A percentile compares a stretch with the other conserved stretches of the same genome.
These are phyloP conservation scores for Lineus longissimus DNA, from an alignment of 1,140 invertebrate species.

Conservation along the genomic window DNA sequence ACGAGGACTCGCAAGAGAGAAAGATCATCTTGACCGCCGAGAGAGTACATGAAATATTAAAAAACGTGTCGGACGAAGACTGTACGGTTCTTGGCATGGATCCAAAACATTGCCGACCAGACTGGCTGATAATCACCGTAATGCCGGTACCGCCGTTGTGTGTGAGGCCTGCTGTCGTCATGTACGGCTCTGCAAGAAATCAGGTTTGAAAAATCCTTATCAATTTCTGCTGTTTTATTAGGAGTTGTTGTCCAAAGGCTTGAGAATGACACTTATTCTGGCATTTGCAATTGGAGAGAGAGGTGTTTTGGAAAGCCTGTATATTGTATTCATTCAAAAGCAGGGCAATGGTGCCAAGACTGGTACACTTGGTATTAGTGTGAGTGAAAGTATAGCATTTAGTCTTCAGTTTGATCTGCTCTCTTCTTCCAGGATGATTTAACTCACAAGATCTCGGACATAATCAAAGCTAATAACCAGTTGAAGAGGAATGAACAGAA, in stretches of 20 bases:
- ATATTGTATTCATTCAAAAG: too few relatives aligned
- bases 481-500: conserved; percentile 87
- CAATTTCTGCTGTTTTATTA: background rate
- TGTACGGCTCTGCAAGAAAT: conserved; percentile 98
- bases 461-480: conserved; percentile 98
- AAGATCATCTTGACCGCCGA: conserved; percentile 85
- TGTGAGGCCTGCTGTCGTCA: conserved; percentile 92
- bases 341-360: too few relatives aligned
- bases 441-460: conserved; percentile 97
- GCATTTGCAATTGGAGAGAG: too few relatives aligned
- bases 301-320: too few relatives aligned
- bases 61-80: conserved; percentile 96
- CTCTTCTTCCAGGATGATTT: conserved; percentile 82
- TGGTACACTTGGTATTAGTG: too few relatives aligned
- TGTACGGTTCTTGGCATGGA: conserved; percentile 94
- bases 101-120: conserved; percentile 89
- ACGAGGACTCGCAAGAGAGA: conserved; percentile 85
- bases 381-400: too few relatives aligned
- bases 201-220: conserved; percentile 53
- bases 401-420: too few relatives aligned
- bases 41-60: conserved; percentile 92
- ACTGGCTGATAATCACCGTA: conserved; percentile 99
- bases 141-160: conserved; percentile 93
- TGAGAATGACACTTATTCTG: too few relatives aligned
- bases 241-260: too few relatives aligned